These are phyloP conservation scores for Heterotis niloticus DNA, from an alignment of 2,113 vertebrate species.

Conservation along the genomic window DNA sequence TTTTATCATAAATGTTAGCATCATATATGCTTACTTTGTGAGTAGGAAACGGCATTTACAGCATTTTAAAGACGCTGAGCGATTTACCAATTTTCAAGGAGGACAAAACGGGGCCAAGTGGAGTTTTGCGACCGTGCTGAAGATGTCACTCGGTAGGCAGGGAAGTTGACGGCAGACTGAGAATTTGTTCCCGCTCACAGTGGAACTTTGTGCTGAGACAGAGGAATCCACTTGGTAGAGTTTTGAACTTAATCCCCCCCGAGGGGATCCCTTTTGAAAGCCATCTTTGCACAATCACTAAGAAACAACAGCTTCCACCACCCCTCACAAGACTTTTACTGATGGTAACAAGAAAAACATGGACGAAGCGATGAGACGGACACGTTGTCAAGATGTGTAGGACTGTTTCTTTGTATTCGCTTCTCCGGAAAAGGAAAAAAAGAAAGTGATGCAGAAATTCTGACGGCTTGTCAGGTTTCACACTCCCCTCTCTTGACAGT, in stretches of 20 bases:
- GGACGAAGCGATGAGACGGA: conserved; percentile 31
- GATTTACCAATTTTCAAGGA: too few species aligned
- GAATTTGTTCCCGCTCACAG: background rate
- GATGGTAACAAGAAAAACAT: conserved; percentile 19
- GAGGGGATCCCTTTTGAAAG: conserved; percentile 30
- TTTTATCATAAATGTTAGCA: too few species aligned
- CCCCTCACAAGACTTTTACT: background rate
- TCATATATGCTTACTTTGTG: too few species aligned
- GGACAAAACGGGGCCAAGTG: background rate
- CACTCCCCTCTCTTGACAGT: conserved; percentile 26
- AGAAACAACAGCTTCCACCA: conserved; percentile 1
- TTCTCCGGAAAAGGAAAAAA: background rate
- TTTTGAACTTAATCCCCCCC: conserved; percentile 32
- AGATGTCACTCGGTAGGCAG: background rate
- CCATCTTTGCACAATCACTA: conserved; percentile 24
- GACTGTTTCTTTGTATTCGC: conserved; percentile 16
- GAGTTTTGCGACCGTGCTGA: background rate
- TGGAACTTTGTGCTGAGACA: background rate
- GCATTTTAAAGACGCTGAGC: too few species aligned
- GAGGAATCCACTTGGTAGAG: conserved; percentile 10
- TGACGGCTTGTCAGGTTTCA: conserved; percentile 22
- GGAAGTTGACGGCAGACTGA: background rate
- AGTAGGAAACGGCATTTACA: too few species aligned
- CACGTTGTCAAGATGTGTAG: conserved; percentile 30
- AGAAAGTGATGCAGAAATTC: too few species aligned